Conservation (phyloP, 2,888 invertebrate genomes). For the Adela reaumurella region DNA sequence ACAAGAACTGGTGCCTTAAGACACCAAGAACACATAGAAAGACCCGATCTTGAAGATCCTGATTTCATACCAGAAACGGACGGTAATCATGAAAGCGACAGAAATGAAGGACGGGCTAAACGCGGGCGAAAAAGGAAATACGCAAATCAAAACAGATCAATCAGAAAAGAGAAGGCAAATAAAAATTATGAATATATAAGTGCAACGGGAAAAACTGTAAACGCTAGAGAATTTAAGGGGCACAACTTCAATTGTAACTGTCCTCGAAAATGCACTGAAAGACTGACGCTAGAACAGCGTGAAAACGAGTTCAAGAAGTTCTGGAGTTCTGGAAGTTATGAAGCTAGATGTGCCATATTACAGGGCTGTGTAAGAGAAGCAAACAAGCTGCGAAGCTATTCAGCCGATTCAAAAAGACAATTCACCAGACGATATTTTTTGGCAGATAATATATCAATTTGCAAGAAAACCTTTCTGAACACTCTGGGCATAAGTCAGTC, state of each 20-base stretch:
- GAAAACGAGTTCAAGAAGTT: neutral
- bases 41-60: conserved; percentile 3
- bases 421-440: neutral
- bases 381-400: conserved; percentile 1
- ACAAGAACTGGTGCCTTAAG: conserved; percentile 1
- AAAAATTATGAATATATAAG: no score
- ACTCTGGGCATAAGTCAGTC: neutral
- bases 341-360: conserved; percentile 1
- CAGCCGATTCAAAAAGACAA: neutral
- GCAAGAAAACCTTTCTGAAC: conserved; percentile 3
- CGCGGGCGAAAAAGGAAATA: neutral
- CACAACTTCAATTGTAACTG: no score
- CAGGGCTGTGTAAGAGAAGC: conserved; percentile 1
- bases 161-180: no score
- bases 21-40: neutral
- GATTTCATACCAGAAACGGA: conserved; percentile 1
- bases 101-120: conserved; percentile 1
- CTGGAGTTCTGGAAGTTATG: conserved; percentile 1
- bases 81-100: neutral
- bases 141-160: neutral
- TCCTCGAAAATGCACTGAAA: no score
- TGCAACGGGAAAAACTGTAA: no score
- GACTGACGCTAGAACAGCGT: neutral
- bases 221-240: no score
- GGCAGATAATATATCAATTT: neutral